Percentiles rank a stretch among this genome's conserved stretches.
These are phyloP conservation scores for Saccopteryx bilineata DNA, from an alignment of 2,113 vertebrate genomes.

Conservation along the genomic window DNA sequence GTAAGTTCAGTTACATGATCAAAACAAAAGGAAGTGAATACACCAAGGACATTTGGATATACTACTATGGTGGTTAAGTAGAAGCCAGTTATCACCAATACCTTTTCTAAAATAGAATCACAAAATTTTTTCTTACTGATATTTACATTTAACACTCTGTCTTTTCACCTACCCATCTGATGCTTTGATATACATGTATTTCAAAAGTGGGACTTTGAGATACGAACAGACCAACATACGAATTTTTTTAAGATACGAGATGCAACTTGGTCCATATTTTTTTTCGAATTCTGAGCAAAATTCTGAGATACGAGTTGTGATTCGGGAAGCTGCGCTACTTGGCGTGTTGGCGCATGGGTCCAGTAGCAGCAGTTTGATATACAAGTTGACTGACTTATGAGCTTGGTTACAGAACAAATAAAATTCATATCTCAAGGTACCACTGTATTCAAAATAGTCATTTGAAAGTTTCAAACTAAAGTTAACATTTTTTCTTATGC, in stretches of 20 bases:
- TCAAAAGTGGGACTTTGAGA: neutral
- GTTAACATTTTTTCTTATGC: neutral
- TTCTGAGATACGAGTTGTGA: too few species aligned
- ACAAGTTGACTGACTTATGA: too few species aligned
- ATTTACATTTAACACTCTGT: neutral
- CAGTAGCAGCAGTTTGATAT: too few species aligned
- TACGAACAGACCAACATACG: too few species aligned
- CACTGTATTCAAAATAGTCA: neutral
- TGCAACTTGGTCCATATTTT: too few species aligned
- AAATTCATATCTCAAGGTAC: too few species aligned
- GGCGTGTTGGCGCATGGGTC: too few species aligned
- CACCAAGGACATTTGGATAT: neutral
- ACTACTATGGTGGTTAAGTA: neutral
- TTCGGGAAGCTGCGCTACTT: too few species aligned
- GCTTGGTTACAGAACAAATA: too few species aligned
- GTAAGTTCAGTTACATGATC: neutral
- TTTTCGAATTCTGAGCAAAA: too few species aligned
- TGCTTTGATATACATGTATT: neutral
- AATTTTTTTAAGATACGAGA: too few species aligned
- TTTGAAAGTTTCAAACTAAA: slow-evolving; percentile 26
- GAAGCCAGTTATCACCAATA: neutral
- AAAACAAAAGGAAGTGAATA: neutral
- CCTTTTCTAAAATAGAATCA: neutral
- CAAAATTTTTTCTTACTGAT: neutral
- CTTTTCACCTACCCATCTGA: neutral